Percentiles rank a stretch among this genome's conserved stretches.
Conservation (phyloP, 2,888 invertebrate genomes). For the Eutolmus rufibarbis region DNA sequence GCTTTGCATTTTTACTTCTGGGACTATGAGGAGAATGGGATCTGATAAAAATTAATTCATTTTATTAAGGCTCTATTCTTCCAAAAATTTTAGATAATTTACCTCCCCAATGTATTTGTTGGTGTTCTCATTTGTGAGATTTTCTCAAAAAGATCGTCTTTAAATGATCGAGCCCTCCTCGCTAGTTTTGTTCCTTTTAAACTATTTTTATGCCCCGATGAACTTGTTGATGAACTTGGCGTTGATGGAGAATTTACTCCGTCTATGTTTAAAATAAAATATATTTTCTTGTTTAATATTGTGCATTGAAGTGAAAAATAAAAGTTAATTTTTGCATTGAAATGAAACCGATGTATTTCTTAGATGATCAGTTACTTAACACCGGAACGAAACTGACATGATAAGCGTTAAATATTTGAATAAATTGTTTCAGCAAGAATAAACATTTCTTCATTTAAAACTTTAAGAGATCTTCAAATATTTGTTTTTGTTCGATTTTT, state of each 20-base stretch:
- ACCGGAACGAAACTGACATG: too few species aligned
- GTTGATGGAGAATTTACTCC: conserved; percentile 60
- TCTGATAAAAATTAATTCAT: conserved; percentile 55
- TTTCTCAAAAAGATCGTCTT: conserved; percentile 90
- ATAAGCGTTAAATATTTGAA: too few species aligned
- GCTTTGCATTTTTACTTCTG: conserved; percentile 65
- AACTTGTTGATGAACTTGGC: conserved; percentile 54
- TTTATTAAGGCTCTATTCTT: neutral
- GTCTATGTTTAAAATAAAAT: conserved; percentile 2
- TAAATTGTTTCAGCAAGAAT: too few species aligned
- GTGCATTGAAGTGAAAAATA: too few species aligned
- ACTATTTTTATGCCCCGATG: conserved; percentile 75
- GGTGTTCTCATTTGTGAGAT: conserved; percentile 90
- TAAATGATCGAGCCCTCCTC: conserved; percentile 86
- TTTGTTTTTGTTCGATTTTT: too few species aligned
- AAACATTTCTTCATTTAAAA: too few species aligned
- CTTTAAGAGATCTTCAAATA: too few species aligned
- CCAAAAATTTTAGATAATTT: neutral
- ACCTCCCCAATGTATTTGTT: conserved; percentile 64
- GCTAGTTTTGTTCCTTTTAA: conserved; percentile 86
- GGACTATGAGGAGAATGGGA: conserved; percentile 73
- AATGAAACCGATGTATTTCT: too few species aligned
- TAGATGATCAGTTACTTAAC: too few species aligned
- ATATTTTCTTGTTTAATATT: neutral
- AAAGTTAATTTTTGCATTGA: too few species aligned